These are phyloP conservation scores for Nothura maculosa DNA, from an alignment of 2,797 vertebrate genomes.

Conservation along the genomic window DNA sequence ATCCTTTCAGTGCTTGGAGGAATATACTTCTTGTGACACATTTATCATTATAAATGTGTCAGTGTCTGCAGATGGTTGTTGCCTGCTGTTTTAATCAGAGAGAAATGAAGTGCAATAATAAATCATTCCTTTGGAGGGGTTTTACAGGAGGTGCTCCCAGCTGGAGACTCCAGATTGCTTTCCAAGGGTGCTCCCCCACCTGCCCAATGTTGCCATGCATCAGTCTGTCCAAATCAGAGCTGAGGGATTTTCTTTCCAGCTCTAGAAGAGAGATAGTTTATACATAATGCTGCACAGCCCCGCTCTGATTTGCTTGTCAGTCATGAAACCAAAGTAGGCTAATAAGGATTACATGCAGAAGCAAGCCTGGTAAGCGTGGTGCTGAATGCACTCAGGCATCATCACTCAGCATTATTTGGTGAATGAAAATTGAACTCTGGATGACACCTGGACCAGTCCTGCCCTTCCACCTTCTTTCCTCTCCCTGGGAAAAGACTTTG, in stretches of 20 bases:
- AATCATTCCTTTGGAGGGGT: not conserved
- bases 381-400: not conserved
- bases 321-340: not conserved
- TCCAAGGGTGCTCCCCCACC: not conserved
- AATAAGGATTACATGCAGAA: not conserved
- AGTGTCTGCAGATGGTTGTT: not conserved
- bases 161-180: not conserved
- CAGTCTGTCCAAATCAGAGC: not conserved
- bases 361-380: not conserved
- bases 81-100: conserved; percentile 14
- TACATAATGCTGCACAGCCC: not conserved
- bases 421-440: not conserved
- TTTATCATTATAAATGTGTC: not conserved
- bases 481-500: not conserved
- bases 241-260: not conserved
- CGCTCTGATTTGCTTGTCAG: not conserved
- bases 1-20: not conserved
- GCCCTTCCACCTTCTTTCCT: not conserved
- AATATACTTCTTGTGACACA: not conserved
- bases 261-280: not conserved
- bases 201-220: not conserved
- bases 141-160: not conserved
- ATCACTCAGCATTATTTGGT: not conserved
- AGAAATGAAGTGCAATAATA: not conserved
- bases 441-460: not conserved